Evolutionary conservation across 2,888 invertebrate genomes (phyloP), one percentile per base, ranked within the genome.

Genomic region (Drosophila neotestacea): DNA sequence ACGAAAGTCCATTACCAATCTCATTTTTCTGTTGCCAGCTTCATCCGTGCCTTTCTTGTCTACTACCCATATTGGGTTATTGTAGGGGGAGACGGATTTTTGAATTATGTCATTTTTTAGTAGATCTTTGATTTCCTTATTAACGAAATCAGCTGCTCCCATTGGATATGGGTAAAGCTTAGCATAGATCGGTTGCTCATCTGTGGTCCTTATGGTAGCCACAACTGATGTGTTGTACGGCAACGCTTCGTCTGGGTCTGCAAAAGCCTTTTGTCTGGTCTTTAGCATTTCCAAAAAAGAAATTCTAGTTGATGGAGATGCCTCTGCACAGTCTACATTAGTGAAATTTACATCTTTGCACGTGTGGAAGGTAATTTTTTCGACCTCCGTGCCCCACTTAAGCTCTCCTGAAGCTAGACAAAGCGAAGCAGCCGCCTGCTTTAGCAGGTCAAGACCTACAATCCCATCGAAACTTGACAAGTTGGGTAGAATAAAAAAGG

Each of bases 291-390:
- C 22, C 5, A 30, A 6, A 39, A 68, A 68, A 7, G n/a, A 30
- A 30, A 6, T 30, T 32, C 32, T 28, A 28, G 28, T 7, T 38
- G 28, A 47, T n/a, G 47, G 30, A 10, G 48, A 36, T 48, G 50
- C 60, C n/a, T 60, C 44, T 27, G 42, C 10, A 16, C 42, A 51
- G 6, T 50, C 42, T 16, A 60, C 42, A 34, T 34, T 42, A 3
- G 60, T 60, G 42, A 60, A 60, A 27, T 60, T 50, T 4, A 60
- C 51, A 44, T 50, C 9, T n/a, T 32, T 16, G 47, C 61, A 62
- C 4, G 46, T 54, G 10, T 54, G 54, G 30, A 54, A 62, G 3
- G 16, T 6, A 22, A 62, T 52, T 27, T 54, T 5, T 36, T 62
- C 54, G 4, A 11, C 46, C n/a, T 62, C 62, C 36, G 28, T 61